A percentile compares a stretch with the other conserved stretches of the same genome.
Conservation (phyloP, 2,113 vertebrate species). For the Chroicocephalus ridibundus region DNA sequence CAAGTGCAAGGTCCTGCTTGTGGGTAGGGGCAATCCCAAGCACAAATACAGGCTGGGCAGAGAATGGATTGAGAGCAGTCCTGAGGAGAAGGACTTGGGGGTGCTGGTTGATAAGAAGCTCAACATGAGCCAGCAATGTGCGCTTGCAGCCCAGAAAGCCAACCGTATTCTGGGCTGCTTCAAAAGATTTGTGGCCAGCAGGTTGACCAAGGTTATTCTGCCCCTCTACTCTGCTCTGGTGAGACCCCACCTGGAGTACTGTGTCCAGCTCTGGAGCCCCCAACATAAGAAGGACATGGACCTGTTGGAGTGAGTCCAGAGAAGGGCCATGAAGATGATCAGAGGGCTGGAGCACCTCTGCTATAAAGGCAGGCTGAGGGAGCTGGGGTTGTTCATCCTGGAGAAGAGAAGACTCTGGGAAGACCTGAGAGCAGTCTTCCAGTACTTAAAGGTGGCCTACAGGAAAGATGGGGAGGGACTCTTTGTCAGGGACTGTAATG, state of each 20-base stretch:
- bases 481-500: background rate
- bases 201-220: background rate
- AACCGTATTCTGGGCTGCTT: background rate
- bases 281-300: too few species aligned
- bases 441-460: background rate
- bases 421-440: background rate
- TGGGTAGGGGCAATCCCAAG: background rate
- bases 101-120: background rate
- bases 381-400: background rate
- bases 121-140: background rate
- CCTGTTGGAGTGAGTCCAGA: background rate
- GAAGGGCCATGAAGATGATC: background rate
- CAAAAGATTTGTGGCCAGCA: background rate
- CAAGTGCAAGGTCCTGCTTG: background rate
- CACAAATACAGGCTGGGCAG: background rate
- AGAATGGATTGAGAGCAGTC: background rate
- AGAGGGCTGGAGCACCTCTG: background rate
- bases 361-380: background rate
- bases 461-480: background rate
- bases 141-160: background rate
- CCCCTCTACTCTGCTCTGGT: background rate
- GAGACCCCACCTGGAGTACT: background rate
- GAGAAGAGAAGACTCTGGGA: background rate
- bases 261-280: too few species aligned
- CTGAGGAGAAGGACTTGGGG: background rate